Base-by-base conservation (phyloP, 2,888 invertebrate species). In the Ectemnius continuus region DNA sequence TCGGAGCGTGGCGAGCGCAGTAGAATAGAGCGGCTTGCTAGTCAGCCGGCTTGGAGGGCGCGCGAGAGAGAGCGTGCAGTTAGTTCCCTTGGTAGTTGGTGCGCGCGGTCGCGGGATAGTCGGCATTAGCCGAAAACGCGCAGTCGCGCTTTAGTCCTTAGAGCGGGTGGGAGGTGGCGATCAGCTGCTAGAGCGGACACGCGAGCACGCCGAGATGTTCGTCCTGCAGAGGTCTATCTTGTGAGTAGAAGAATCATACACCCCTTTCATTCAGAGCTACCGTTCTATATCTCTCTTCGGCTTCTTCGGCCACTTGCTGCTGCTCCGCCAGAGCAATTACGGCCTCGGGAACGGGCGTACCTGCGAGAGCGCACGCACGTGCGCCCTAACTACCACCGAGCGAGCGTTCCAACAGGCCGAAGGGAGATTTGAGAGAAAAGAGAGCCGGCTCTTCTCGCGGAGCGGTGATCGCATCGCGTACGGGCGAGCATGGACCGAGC, bases 181-280 rank as follows among this genome's bases (percentile, higher is more conserved):
- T 87, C 87, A 88, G 88, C 87, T 88, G 88, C 86, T 86, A 70
- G 74, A 83, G 73, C 83, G 16, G 52, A 52, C 16, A 82, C 84
- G 81, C 82, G 81, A 85, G 79, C 73, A 76, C 36, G 36, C 61
- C 80, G 84, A 86, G 78, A 88, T 88, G 88, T 88, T 88, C 86
- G 82, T 87, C 84, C 85, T 88, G 79, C 87, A 87, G 75, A 87
- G 82, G 67, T 87, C 86, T 82, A 82, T 88, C 84, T 76, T 87
- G 88, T 88, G 73, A 87, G 87, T 87, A 85, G 56, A 11, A 36
- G 36, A 36, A 36, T 36, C 36, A 36, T 36, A 36, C 36, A 6
- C 36, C 36, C 5, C 36, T 36, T 36, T 36, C 36, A 36, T 36
- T 36, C 36, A 36, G 36, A 11, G 6, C 36, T 36, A 1, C 36